A percentile compares a stretch with the other conserved stretches of the same genome.
Evolutionary conservation across 2,888 invertebrate genomes (phyloP).

Genomic region (Dendrolimus houi): DNA sequence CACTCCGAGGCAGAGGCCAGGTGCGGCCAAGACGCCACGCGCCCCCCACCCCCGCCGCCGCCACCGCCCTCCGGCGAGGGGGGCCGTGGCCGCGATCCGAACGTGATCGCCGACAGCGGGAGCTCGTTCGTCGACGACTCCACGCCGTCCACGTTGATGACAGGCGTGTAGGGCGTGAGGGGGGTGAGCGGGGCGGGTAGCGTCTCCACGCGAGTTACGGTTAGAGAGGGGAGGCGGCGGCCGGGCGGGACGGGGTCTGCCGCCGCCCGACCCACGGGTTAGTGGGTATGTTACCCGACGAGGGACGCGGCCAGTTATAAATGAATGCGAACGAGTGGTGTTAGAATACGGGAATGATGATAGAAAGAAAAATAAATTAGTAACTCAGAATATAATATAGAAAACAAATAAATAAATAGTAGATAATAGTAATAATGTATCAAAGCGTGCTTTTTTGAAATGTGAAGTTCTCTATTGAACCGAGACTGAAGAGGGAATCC

Average conservation of each 20-base stretch:
- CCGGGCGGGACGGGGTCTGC: slow-evolving; percentile 10
- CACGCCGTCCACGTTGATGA: slow-evolving; percentile 56
- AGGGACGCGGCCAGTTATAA: slow-evolving; percentile 31
- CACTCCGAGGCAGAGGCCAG: slow-evolving; percentile 28
- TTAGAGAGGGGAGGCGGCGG: slow-evolving; percentile 23
- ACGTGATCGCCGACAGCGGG: slow-evolving; percentile 78
- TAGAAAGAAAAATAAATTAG: slow-evolving; percentile 48
- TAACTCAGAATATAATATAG: slow-evolving; percentile 22
- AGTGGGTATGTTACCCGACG: slow-evolving; percentile 21
- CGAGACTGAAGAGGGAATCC: slow-evolving; percentile 22
- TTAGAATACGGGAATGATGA: slow-evolving; percentile 46
- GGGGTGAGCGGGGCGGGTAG: slow-evolving; percentile 45
- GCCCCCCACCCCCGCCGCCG: slow-evolving; percentile 18
- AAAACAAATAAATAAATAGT: slow-evolving; percentile 22
- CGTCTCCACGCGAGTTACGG: slow-evolving; percentile 18
- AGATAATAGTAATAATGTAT: slow-evolving; percentile 27
- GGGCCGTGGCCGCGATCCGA: slow-evolving; percentile 28
- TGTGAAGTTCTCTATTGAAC: slow-evolving; percentile 9
- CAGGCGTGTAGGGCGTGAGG: slow-evolving; percentile 44
- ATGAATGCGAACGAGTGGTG: slow-evolving; percentile 34
- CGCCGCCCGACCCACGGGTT: slow-evolving; percentile 14
- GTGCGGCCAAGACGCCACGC: slow-evolving; percentile 35
- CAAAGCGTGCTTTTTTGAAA: slow-evolving; percentile 36
- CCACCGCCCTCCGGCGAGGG: slow-evolving; percentile 14
- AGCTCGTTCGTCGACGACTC: slow-evolving; percentile 82